Evolutionary conservation across 2,888 invertebrate genomes (phyloP).

Genomic region (Helobdella robusta): DNA sequence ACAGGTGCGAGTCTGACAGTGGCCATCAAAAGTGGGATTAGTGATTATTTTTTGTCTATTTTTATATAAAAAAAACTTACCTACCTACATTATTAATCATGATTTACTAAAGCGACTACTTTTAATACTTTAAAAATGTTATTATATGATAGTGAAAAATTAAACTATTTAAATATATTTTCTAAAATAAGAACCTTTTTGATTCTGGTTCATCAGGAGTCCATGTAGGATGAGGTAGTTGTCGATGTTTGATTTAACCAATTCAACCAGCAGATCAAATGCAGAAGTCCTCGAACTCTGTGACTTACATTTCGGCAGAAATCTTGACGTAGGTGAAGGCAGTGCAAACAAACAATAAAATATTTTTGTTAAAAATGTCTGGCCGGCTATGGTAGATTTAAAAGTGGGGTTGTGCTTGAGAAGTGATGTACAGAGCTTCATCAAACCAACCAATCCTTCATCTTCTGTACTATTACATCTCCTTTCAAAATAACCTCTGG

Average conservation of each 20-base stretch:
- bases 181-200: constrained; percentile 39
- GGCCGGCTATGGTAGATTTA: constrained; percentile 67
- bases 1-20: constrained; percentile 57
- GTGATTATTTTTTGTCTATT: not conserved
- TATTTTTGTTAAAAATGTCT: constrained; percentile 52
- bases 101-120: too few species aligned
- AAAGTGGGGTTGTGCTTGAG: constrained; percentile 79
- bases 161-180: too few species aligned
- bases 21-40: too few species aligned
- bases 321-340: constrained; percentile 69
- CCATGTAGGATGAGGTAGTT: constrained; percentile 76
- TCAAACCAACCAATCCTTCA: constrained; percentile 76
- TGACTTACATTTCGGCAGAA: constrained; percentile 85
- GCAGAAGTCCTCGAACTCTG: constrained; percentile 76
- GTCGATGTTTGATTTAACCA: constrained; percentile 71
- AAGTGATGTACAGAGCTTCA: constrained; percentile 75
- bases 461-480: constrained; percentile 73
- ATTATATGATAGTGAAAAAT: too few species aligned
- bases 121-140: too few species aligned
- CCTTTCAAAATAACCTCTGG: constrained; percentile 71
- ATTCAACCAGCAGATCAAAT: constrained; percentile 77
- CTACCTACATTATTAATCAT: too few species aligned
- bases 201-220: constrained; percentile 72
- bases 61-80: too few species aligned
- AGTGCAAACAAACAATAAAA: constrained; percentile 81